These are phyloP conservation scores for Eristalis intricaria DNA, from an alignment of 2,888 invertebrate species.

Conservation along the genomic window DNA sequence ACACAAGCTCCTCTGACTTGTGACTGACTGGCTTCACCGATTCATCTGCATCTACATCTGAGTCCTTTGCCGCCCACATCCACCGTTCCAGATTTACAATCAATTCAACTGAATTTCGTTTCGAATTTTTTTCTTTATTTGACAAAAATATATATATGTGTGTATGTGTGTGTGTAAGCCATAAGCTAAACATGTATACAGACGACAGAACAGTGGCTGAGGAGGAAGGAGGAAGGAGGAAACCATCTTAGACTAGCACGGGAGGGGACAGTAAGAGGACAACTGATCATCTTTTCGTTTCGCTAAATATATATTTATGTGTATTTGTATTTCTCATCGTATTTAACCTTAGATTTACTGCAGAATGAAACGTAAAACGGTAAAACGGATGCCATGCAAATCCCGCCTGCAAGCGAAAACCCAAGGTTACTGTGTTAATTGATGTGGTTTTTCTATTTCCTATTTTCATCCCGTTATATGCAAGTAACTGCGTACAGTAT, in stretches of 20 bases:
- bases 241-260: conserved; percentile 28
- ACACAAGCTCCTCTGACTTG: too few relatives aligned
- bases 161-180: conserved; percentile 8
- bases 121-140: conserved; percentile 12
- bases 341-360: conserved; percentile 12
- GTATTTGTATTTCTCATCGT: neutral
- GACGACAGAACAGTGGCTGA: neutral
- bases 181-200: conserved; percentile 10
- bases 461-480: conserved; percentile 48
- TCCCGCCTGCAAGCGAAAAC: conserved; percentile 24
- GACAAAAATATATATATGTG: conserved; percentile 16
- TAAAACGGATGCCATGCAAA: neutral
- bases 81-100: conserved; percentile 1
- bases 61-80: neutral
- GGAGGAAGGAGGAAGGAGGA: conserved; percentile 6
- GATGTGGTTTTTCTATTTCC: conserved; percentile 20
- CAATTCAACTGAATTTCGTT: conserved; percentile 15
- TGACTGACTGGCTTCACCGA: too few relatives aligned
- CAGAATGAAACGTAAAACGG: conserved; percentile 13
- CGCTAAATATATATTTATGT: neutral
- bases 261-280: conserved; percentile 4
- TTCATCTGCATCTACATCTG: too few relatives aligned
- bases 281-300: conserved; percentile 7
- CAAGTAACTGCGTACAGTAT: conserved; percentile 60
- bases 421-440: conserved; percentile 9